Conservation (phyloP, 2,888 invertebrate genomes). For the Drosophila mercatorum region DNA sequence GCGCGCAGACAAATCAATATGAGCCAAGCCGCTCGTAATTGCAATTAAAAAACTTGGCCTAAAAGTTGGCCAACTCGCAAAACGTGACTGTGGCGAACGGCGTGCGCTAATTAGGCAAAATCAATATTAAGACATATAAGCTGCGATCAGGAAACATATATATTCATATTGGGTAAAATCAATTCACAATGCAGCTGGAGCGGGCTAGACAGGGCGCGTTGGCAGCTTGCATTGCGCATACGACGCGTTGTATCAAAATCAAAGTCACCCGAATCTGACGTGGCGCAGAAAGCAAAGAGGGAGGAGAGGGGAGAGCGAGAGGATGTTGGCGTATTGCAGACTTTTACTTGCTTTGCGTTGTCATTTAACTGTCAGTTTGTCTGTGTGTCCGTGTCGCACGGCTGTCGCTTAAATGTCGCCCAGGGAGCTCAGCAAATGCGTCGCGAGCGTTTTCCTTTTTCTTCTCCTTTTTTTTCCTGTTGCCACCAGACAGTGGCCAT, state of each 20-base stretch:
- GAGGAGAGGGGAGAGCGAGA: neutral
- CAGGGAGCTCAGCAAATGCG: constrained; percentile 27
- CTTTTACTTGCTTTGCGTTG: constrained; percentile 36
- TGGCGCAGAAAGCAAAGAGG: constrained; percentile 8
- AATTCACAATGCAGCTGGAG: constrained; percentile 29
- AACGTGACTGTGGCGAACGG: constrained; percentile 51
- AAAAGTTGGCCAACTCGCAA: constrained; percentile 33
- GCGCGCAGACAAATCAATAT: constrained; percentile 62
- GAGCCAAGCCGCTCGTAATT: constrained; percentile 27
- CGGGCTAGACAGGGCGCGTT: constrained; percentile 13
- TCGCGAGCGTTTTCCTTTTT: neutral
- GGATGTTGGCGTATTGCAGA: constrained; percentile 5
- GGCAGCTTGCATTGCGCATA: constrained; percentile 31
- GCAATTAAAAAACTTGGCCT: constrained; percentile 67
- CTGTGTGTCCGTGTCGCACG: constrained; percentile 53
- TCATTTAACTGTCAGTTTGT: constrained; percentile 73
- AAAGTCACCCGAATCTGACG: constrained; percentile 56
- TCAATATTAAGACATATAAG: constrained; percentile 47
- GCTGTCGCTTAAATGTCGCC: constrained; percentile 72
- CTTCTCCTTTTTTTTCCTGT: neutral
- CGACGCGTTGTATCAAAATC: constrained; percentile 38
- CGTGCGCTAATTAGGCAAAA: constrained; percentile 59
- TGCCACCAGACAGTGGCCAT: constrained; percentile 5
- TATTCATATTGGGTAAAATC: constrained; percentile 13
- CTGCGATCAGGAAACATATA: neutral